A percentile compares a stretch with the other conserved stretches of the same genome.
phyloP scores from a whole-genome alignment of 2,888 invertebrate species.

The Erynnis tages region DNA sequence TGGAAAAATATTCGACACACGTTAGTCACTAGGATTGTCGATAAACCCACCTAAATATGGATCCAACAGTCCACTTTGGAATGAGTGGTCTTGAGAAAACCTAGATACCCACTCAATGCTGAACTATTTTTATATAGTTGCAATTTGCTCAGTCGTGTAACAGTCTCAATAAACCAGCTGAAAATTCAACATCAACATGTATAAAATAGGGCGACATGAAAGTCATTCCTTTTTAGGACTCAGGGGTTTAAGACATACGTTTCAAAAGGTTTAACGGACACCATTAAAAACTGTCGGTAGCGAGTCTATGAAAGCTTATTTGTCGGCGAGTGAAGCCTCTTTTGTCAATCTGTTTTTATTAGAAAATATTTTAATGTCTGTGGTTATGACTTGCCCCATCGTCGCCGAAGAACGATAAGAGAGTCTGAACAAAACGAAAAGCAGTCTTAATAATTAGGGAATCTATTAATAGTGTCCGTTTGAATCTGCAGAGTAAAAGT shows the following conservation, averaged over 20 bases:
- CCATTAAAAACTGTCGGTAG: slow-evolving; percentile 51
- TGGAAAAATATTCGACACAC: no score
- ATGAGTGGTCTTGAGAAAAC: no score
- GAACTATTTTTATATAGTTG: no score
- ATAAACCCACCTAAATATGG: no score
- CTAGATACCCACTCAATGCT: no score
- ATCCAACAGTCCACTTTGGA: no score
- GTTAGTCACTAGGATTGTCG: no score
- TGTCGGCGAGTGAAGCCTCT: slow-evolving; percentile 48
- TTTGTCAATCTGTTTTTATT: slow-evolving; percentile 26
- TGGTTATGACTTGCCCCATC: background rate
- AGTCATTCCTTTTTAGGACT: slow-evolving; percentile 42
- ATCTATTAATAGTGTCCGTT: no score
- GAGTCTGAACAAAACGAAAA: background rate
- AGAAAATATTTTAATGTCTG: slow-evolving; percentile 44
- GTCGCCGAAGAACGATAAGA: background rate
- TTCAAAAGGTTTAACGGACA: slow-evolving; percentile 41
- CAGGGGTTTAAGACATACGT: slow-evolving; percentile 33
- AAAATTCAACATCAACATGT: no score
- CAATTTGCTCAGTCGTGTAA: no score
- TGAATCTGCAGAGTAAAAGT: no score
- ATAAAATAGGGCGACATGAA: slow-evolving; percentile 34
- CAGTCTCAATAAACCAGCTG: no score
- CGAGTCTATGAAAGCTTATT: slow-evolving; percentile 57
- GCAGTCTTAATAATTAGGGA: background rate